Conservation (phyloP, 2,113 vertebrate genomes). For the Cinclus cinclus region DNA sequence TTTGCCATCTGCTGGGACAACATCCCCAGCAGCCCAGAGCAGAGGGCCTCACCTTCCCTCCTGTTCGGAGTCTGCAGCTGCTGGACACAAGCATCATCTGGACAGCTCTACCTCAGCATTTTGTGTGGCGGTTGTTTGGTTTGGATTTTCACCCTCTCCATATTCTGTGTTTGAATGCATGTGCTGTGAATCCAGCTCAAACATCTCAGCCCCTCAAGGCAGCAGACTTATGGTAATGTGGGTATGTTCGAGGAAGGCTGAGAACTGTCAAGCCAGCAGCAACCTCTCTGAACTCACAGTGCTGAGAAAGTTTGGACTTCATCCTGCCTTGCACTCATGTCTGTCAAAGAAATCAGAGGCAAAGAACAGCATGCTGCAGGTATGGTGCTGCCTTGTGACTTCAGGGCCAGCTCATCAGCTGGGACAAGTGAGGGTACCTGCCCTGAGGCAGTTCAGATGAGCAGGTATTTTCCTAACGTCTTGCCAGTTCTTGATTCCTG, state of each 20-base stretch:
- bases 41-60: neutral
- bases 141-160: neutral
- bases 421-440: neutral
- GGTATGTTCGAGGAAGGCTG: neutral
- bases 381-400: neutral
- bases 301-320: neutral
- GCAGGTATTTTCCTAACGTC: constrained; percentile 4
- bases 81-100: neutral
- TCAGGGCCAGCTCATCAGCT: neutral
- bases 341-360: neutral
- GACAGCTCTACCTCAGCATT: fast-evolving
- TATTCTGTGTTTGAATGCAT: neutral
- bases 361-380: neutral
- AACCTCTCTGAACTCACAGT: neutral
- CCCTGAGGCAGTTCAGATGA: constrained; percentile 20
- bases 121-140: neutral
- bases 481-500: constrained; percentile 40
- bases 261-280: neutral
- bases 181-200: neutral
- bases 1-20: neutral
- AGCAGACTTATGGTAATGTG: neutral
- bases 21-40: neutral
- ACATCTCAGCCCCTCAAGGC: neutral
- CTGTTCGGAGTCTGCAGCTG: neutral
- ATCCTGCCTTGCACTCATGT: neutral